Percentiles rank a stretch among this genome's conserved stretches.
Conservation (phyloP, 2,888 invertebrate species). For the Trichopoda pennipes region DNA sequence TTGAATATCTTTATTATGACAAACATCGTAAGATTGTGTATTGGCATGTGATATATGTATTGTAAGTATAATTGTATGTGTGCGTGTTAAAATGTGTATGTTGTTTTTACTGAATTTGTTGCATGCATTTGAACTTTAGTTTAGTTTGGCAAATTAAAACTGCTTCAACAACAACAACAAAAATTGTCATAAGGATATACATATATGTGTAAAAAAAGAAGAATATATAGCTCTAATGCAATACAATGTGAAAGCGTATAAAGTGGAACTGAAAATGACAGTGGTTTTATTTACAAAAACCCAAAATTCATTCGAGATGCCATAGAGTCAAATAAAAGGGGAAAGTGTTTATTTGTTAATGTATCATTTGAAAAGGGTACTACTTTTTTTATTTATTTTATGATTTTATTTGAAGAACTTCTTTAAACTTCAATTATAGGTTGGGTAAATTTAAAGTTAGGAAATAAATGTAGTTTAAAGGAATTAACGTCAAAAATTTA, state of each 20-base stretch:
- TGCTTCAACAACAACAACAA: slow-evolving; percentile 2
- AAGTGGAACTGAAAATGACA: slow-evolving; percentile 55
- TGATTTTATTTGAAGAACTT: too few relatives aligned
- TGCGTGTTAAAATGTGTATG: neutral
- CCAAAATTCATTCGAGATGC: neutral
- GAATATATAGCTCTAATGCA: neutral
- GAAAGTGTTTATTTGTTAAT: too few relatives aligned
- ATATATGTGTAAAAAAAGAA: neutral
- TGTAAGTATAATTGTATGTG: neutral
- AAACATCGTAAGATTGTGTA: slow-evolving; percentile 13
- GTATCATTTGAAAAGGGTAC: too few relatives aligned
- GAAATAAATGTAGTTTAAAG: too few relatives aligned
- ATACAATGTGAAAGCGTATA: slow-evolving; percentile 20
- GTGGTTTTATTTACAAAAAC: slow-evolving; percentile 24
- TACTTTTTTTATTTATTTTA: too few relatives aligned
- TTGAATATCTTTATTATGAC: slow-evolving; percentile 17
- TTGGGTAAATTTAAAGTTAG: too few relatives aligned
- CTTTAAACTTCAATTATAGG: too few relatives aligned
- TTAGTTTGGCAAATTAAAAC: slow-evolving; percentile 62
- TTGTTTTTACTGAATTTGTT: slow-evolving; percentile 39
- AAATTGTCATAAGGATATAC: neutral
- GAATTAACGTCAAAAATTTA: too few relatives aligned
- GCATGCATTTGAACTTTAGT: slow-evolving; percentile 56
- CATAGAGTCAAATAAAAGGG: neutral
- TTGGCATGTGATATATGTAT: neutral